Evolutionary conservation across 1,140 invertebrate genomes (phyloP), one percentile per base, ranked within the genome.

Genomic region (Drosophila parvula): DNA sequence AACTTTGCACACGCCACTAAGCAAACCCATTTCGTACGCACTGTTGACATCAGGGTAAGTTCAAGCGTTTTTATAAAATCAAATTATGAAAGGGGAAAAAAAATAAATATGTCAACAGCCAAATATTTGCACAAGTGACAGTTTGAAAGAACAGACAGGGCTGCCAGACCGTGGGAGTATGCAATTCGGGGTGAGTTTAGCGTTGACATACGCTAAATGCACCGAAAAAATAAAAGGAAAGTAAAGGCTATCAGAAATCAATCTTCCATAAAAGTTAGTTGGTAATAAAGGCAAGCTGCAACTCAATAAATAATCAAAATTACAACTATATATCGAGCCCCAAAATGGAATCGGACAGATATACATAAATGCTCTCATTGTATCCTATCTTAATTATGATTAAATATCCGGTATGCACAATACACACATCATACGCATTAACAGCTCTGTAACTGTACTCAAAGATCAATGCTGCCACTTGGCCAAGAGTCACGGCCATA

Each of bases 1-100:
- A 50, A 74, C 74, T 63, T 36, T 74, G 74, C 74, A 70, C 58
- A 78, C 65, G 71, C 56, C 73, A 77, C 75, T 79, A 50, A 79
- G 53, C 77, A 79, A 86, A 88, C 76, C 78, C 76, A 79, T 79
- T 85, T 71, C 5, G 62, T 28, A 57, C 51, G 43, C 48, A 48
- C 62, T 79, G 63, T 80, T 45, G 48, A 45, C 61, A 58, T 50
- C 28, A 55, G 71, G 65, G 70, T 76, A 55, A 22, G 45, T 64
- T 74, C 56, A 60, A 55, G 71, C 45, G 60, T 61, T 73, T 64
- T 43, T 3, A 22, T 65, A 75, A 74, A 77, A 80, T 74, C 74
- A 78, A 79, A 65, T 86, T 81, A 61, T 55, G 51, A 27, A 36
- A 70, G 55, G n/a, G n/a, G n/a, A n/a, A n/a, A n/a, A n/a, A n/a